Conservation (phyloP, 2,888 invertebrate species). For the Cynaeus angustus region DNA sequence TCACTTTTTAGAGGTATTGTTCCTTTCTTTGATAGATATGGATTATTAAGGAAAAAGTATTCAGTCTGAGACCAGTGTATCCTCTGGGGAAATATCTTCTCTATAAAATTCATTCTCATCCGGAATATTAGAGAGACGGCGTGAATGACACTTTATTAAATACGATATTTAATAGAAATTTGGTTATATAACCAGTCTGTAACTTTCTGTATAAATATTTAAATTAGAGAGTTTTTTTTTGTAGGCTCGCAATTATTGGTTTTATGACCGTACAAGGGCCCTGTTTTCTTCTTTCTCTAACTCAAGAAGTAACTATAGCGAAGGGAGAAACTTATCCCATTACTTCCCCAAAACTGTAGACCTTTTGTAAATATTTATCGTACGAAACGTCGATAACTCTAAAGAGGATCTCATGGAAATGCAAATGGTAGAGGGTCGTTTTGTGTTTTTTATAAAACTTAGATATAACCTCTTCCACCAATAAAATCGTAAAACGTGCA, state of each 20-base stretch:
- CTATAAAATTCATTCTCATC: conserved; percentile 3
- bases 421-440: conserved; percentile 28
- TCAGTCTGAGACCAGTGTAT: background rate
- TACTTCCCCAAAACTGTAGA: conserved; percentile 41
- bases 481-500: conserved; percentile 19
- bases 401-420: conserved; percentile 36
- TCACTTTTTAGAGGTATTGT: background rate
- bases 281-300: conserved; percentile 12
- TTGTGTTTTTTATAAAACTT: conserved; percentile 25
- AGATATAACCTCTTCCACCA: background rate
- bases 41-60: conserved; percentile 3
- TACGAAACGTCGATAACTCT: conserved; percentile 42
- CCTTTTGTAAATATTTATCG: conserved; percentile 46
- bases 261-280: conserved; percentile 3
- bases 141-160: conserved; percentile 28
- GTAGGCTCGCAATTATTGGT: conserved; percentile 17
- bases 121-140: conserved; percentile 4
- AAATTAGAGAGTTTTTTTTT: conserved; percentile 24
- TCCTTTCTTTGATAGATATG: background rate
- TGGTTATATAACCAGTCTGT: conserved; percentile 23
- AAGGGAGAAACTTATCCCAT: conserved; percentile 42
- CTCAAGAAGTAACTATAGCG: conserved; percentile 8
- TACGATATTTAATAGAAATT: conserved; percentile 23
- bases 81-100: conserved; percentile 13
- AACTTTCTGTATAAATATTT: conserved; percentile 34